phyloP scores from a whole-genome alignment of 2,797 vertebrate species.

The Megaceryle alcyon region DNA sequence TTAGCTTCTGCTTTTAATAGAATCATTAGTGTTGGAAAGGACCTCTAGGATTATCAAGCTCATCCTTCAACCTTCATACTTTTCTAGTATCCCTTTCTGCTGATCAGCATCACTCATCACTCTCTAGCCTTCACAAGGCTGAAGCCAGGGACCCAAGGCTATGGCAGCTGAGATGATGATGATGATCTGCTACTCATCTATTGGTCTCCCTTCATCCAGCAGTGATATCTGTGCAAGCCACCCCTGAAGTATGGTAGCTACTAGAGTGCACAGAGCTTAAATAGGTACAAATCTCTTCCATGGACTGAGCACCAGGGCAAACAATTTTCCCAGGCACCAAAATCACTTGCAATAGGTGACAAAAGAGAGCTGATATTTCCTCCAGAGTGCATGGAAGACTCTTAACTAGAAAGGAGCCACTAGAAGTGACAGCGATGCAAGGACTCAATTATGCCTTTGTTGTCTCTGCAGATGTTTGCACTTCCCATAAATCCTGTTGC shows the following conservation, averaged over 20 bases:
- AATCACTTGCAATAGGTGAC: not conserved
- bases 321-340: not conserved
- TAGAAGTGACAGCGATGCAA: conserved; percentile 33
- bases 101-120: not conserved
- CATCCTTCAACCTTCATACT: no score
- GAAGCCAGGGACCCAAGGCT: not conserved
- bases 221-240: not conserved
- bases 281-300: not conserved
- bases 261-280: not conserved
- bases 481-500: conserved; percentile 79
- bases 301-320: not conserved
- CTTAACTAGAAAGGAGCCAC: conserved; percentile 34
- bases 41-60: no score
- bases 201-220: not conserved
- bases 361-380: not conserved
- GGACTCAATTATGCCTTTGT: conserved; percentile 78
- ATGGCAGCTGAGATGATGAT: not conserved
- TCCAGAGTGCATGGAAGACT: not conserved
- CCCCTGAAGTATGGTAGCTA: not conserved
- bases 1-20: not conserved
- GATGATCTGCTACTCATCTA: not conserved
- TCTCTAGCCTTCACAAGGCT: not conserved
- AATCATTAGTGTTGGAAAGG: no score
- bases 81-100: not conserved
- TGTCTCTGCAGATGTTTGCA: conserved; percentile 77